phyloP scores from a whole-genome alignment of 2,797 vertebrate species.

The Pseudochaenichthys georgianus region DNA sequence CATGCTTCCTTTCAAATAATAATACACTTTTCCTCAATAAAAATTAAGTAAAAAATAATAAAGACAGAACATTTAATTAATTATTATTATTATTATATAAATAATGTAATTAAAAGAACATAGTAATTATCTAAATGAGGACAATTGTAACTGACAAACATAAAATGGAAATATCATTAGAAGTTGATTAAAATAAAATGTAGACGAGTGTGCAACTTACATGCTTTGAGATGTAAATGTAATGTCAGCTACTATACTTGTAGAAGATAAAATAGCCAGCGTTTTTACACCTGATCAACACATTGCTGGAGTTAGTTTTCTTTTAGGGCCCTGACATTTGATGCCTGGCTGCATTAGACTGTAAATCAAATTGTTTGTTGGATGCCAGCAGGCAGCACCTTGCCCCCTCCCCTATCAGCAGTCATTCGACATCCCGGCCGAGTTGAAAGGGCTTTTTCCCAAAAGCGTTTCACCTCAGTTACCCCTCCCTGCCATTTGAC shows the following conservation, averaged over 20 bases:
- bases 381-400: slow-evolving; percentile 5
- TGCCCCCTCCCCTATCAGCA: slow-evolving; percentile 5
- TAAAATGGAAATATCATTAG: neutral
- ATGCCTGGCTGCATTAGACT: slow-evolving; percentile 13
- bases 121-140: too few relatives aligned
- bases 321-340: neutral
- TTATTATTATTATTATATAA: too few relatives aligned
- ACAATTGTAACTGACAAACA: too few relatives aligned
- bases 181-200: neutral
- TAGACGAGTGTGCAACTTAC: neutral
- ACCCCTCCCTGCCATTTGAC: slow-evolving; percentile 4
- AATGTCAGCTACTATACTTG: neutral
- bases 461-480: slow-evolving; percentile 7
- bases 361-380: slow-evolving; percentile 16
- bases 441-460: neutral
- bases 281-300: neutral
- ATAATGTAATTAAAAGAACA: too few relatives aligned
- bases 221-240: neutral
- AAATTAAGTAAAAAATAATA: too few relatives aligned
- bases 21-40: too few relatives aligned
- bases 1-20: too few relatives aligned
- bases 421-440: slow-evolving; percentile 13
- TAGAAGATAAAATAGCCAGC: neutral
- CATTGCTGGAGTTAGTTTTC: neutral
- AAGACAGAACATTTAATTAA: too few relatives aligned